phyloP scores from a whole-genome alignment of 2,113 vertebrate genomes.

The Urocolius indicus region DNA sequence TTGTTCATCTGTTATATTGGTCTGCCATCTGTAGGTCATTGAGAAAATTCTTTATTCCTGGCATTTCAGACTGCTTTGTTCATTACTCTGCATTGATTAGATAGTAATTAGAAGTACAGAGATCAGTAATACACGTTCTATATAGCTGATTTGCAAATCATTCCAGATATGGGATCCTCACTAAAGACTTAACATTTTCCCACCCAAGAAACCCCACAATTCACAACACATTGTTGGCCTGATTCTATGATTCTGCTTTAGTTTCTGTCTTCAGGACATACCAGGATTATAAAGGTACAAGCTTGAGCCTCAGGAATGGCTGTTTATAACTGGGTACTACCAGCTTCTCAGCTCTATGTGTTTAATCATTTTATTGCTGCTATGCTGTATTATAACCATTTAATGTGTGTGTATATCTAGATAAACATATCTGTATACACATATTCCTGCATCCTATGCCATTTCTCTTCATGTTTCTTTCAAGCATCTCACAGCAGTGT shows the following conservation, averaged over 20 bases:
- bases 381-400: neutral
- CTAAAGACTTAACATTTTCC: neutral
- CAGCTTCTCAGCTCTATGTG: neutral
- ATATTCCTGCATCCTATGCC: fast-evolving
- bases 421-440: fast-evolving
- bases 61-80: neutral
- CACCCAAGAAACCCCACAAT: neutral
- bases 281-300: neutral
- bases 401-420: neutral
- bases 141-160: neutral
- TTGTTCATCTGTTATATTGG: slow-evolving; percentile 41
- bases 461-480: neutral
- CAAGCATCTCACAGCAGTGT: neutral
- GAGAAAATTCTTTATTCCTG: slow-evolving; percentile 29
- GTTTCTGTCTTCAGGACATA: neutral
- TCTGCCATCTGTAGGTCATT: slow-evolving; percentile 70
- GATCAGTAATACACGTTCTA: neutral
- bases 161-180: neutral
- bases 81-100: neutral
- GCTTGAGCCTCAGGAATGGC: neutral
- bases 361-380: neutral
- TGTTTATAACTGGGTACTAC: neutral
- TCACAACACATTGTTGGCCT: neutral
- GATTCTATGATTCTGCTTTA: neutral
- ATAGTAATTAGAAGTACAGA: neutral